Base-by-base conservation (phyloP, 1,140 invertebrate species). In the Luehdorfia chinensis region DNA sequence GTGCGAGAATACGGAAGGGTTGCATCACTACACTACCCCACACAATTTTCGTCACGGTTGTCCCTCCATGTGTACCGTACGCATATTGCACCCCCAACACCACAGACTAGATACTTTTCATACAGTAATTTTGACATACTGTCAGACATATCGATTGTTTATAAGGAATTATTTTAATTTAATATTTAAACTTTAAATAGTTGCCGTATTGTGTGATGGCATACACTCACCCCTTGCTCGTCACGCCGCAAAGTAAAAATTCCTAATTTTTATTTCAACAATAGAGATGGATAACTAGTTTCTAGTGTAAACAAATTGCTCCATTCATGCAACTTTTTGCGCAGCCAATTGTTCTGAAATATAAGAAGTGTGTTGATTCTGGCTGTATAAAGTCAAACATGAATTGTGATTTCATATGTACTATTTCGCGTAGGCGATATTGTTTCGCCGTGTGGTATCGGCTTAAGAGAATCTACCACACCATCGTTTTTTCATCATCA, bases 281-380 rank as follows among this genome's bases (percentile, higher is more conserved):
- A 78, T 68, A 52, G 64, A 63, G 55, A 64, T 44, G 64, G 53
- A 65, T 80, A 75, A 74, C 68, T 78, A 78, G 65, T 74, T 76
- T 75, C 60, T 64, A 77, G 73, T 80, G 79, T 74, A 84, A 83
- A 83, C 75, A 83, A 83, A 79, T 77, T 77, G 67, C 59, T 72
- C 49, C 32, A 66, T 71, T 75, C 59, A 70, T 55, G 34, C 25
- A 27, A 37, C 37, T 41, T 45, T 28, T 65, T 66, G 55, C 52
- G 51, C 49, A 43, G 50, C 50, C 55, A 48, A 31, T 56, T 45
- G 47, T 58, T 48, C 46, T 50, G 27, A 18, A 46, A 43, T 15
- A 13, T 15, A 15, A 28, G 16, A 16, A 15, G 27, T 14, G 13
- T 28, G 8, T 27, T 43, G 39, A 16, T 18, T 8, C 4, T 18